Evolutionary conservation across 1,140 invertebrate genomes (phyloP).

Genomic region (Cotesia vestalis): DNA sequence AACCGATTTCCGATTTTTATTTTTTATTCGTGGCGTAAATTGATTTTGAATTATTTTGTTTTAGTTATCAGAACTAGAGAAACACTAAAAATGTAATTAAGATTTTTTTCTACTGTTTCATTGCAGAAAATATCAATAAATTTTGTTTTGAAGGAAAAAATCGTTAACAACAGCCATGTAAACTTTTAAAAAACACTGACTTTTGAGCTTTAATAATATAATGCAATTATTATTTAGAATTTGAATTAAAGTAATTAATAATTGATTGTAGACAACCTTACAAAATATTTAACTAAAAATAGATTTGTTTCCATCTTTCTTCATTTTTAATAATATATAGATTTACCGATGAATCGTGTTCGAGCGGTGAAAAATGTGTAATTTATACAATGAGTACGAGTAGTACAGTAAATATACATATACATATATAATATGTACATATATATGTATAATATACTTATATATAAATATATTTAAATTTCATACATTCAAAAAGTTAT

Average conservation of each 20-base stretch:
- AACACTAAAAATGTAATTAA: too few relatives aligned
- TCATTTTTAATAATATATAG: constrained; percentile 30
- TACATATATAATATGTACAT: constrained; percentile 41
- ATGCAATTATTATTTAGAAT: too few relatives aligned
- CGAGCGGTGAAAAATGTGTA: constrained; percentile 63
- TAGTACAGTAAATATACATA: constrained; percentile 59
- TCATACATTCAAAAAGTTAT: constrained; percentile 65
- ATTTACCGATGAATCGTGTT: constrained; percentile 53
- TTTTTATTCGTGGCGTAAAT: too few relatives aligned
- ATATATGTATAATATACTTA: constrained; percentile 44
- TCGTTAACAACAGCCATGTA: too few relatives aligned
- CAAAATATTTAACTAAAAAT: background rate
- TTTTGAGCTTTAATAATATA: too few relatives aligned
- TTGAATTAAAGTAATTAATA: background rate
- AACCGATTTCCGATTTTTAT: too few relatives aligned
- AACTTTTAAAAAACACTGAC: too few relatives aligned
- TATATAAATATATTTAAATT: constrained; percentile 51
- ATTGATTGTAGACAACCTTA: background rate
- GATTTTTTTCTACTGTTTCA: too few relatives aligned
- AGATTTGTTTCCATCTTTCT: background rate
- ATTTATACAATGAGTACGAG: constrained; percentile 66
- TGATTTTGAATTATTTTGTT: too few relatives aligned
- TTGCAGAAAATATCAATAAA: too few relatives aligned
- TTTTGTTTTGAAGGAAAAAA: too few relatives aligned
- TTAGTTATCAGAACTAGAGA: too few relatives aligned